Evolutionary conservation across 2,888 invertebrate genomes (phyloP).

Genomic region (Phaonia tiefii): DNA sequence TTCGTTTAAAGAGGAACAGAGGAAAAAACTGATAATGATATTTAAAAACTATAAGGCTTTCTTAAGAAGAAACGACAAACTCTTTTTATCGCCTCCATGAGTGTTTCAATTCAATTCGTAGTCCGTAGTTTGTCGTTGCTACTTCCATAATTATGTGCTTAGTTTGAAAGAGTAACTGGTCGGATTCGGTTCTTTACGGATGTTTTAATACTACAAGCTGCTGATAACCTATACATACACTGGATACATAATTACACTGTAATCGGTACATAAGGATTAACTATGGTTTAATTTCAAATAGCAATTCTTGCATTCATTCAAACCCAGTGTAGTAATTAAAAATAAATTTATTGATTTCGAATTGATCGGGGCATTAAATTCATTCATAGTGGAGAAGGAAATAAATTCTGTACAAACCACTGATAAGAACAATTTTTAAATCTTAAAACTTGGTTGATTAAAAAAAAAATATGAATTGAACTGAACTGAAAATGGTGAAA

Average conservation of each 20-base stretch:
- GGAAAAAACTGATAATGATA: constrained; percentile 66
- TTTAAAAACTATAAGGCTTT: constrained; percentile 37
- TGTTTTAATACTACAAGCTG: constrained; percentile 32
- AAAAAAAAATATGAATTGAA: constrained; percentile 35
- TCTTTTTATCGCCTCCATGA: constrained; percentile 63
- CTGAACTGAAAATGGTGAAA: no score
- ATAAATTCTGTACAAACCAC: constrained; percentile 26
- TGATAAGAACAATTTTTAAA: constrained; percentile 55
- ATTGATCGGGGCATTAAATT: background rate
- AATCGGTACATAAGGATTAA: constrained; percentile 38
- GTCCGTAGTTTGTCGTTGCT: constrained; percentile 33
- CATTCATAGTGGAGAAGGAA: constrained; percentile 48
- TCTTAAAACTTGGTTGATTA: constrained; percentile 51
- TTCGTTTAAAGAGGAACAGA: constrained; percentile 61
- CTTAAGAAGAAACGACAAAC: constrained; percentile 39
- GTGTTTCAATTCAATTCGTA: constrained; percentile 46
- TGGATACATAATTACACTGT: constrained; percentile 20
- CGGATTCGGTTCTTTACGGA: constrained; percentile 65
- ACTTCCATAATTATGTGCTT: constrained; percentile 63
- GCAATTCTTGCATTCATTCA: no score
- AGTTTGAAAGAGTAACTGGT: constrained; percentile 67
- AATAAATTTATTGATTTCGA: no score
- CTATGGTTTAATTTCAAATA: no score
- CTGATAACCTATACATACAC: constrained; percentile 35
- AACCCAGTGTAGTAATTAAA: background rate